Evolutionary conservation across 2,888 invertebrate genomes (phyloP).

Genomic region (Polietes domitor): DNA sequence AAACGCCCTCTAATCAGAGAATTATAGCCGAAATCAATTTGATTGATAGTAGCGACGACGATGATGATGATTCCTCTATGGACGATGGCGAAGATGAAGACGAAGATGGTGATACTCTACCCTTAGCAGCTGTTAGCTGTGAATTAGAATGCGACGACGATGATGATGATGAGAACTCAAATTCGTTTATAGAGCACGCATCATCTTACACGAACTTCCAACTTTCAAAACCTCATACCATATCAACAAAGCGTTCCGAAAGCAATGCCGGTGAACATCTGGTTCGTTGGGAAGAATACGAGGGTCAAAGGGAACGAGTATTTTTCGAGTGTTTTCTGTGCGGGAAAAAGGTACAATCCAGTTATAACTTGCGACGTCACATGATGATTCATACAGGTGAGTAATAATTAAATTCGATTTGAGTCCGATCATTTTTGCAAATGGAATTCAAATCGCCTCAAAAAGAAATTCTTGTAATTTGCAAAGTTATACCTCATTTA

Average conservation of each 20-base stretch:
- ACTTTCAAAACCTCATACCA: neutral
- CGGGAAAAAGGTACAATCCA: slow-evolving; percentile 79
- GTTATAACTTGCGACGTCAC: slow-evolving; percentile 79
- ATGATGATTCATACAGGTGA: slow-evolving; percentile 81
- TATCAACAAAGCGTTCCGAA: neutral
- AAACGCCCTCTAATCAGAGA: slow-evolving; percentile 62
- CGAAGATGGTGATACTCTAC: slow-evolving; percentile 66
- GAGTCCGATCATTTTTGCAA: too few relatives aligned
- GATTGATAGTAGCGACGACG: slow-evolving; percentile 72
- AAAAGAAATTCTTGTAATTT: too few relatives aligned
- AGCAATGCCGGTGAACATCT: slow-evolving; percentile 51
- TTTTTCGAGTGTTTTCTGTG: slow-evolving; percentile 79
- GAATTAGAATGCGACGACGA: slow-evolving; percentile 69
- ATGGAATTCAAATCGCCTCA: too few relatives aligned
- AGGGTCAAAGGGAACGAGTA: slow-evolving; percentile 76
- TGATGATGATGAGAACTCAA: slow-evolving; percentile 44
- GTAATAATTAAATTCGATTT: slow-evolving; percentile 17
- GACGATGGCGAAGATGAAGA: slow-evolving; percentile 59
- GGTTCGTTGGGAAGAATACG: slow-evolving; percentile 74
- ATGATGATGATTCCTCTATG: slow-evolving; percentile 53
- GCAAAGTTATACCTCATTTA: too few relatives aligned
- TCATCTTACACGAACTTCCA: neutral
- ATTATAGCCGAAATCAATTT: slow-evolving; percentile 76
- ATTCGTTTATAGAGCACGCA: slow-evolving; percentile 66
- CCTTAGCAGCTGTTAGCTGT: slow-evolving; percentile 71